phyloP scores from a whole-genome alignment of 2,113 vertebrate genomes.

The Gasterosteus nipponicus region DNA sequence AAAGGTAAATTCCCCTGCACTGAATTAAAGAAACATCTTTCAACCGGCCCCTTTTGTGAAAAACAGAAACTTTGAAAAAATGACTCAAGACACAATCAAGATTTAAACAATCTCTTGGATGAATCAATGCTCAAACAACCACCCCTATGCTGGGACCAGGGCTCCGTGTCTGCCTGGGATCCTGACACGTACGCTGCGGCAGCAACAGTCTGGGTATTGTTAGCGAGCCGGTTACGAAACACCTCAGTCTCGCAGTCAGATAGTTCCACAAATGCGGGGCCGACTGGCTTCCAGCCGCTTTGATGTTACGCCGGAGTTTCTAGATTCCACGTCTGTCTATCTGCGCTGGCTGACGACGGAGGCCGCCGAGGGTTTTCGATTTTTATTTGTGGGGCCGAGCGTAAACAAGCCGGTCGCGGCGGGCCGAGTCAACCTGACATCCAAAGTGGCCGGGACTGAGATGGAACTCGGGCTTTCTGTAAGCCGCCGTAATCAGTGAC shows the following conservation, averaged over 20 bases:
- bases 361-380: conserved; percentile 56
- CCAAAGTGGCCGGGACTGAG: conserved; percentile 27
- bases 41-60: too few species aligned
- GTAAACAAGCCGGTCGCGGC: conserved; percentile 55
- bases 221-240: conserved; percentile 55
- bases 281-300: conserved; percentile 61
- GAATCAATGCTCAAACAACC: neutral
- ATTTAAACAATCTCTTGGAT: neutral
- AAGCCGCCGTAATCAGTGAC: conserved; percentile 42
- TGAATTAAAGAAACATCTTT: neutral
- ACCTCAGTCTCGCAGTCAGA: conserved; percentile 56
- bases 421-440: conserved; percentile 51
- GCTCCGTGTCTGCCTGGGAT: conserved; percentile 36
- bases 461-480: conserved; percentile 28
- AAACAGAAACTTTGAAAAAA: too few species aligned
- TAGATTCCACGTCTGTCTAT: conserved; percentile 63
- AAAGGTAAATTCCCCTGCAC: neutral
- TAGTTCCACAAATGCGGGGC: conserved; percentile 67
- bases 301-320: conserved; percentile 64
- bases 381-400: conserved; percentile 48
- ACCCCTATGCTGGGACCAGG: neutral
- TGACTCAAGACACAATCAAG: neutral
- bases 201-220: conserved; percentile 47
- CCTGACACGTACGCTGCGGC: conserved; percentile 26
- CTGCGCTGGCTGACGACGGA: conserved; percentile 43